A percentile compares a stretch with the other conserved stretches of the same genome.
These are phyloP conservation scores for Notoglanidium macrostoma DNA, from an alignment of 2,797 vertebrate species.

Conservation along the genomic window DNA sequence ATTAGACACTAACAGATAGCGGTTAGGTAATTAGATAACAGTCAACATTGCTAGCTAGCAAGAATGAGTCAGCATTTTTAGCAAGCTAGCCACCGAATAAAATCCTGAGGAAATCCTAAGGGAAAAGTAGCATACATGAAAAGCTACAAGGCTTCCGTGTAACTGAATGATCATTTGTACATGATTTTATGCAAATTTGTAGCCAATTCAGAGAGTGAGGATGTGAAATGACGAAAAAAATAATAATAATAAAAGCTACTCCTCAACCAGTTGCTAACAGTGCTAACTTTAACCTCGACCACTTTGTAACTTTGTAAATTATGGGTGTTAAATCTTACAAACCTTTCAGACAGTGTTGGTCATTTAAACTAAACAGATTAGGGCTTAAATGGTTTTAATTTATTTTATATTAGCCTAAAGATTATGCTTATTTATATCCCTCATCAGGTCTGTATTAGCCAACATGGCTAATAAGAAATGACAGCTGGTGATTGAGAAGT, in stretches of 20 bases:
- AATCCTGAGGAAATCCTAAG: constrained; percentile 4
- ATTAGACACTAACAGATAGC: not conserved
- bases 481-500: not conserved
- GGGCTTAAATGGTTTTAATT: not conserved
- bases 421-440: not conserved
- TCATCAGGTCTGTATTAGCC: not conserved
- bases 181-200: not conserved
- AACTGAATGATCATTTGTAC: not conserved
- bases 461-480: not conserved
- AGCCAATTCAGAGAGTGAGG: not conserved
- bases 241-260: not conserved
- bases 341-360: not conserved
- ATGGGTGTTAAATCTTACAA: not conserved
- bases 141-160: not conserved
- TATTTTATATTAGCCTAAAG: not conserved
- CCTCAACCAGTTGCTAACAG: not conserved
- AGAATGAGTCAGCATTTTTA: not conserved
- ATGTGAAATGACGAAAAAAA: not conserved
- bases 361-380: not conserved
- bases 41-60: not conserved
- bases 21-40: not conserved
- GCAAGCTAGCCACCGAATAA: not conserved
- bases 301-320: not conserved
- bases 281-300: not conserved
- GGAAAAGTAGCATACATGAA: not conserved